Conservation (phyloP, 2,797 vertebrate genomes). For the Thalassophryne amazonica region DNA sequence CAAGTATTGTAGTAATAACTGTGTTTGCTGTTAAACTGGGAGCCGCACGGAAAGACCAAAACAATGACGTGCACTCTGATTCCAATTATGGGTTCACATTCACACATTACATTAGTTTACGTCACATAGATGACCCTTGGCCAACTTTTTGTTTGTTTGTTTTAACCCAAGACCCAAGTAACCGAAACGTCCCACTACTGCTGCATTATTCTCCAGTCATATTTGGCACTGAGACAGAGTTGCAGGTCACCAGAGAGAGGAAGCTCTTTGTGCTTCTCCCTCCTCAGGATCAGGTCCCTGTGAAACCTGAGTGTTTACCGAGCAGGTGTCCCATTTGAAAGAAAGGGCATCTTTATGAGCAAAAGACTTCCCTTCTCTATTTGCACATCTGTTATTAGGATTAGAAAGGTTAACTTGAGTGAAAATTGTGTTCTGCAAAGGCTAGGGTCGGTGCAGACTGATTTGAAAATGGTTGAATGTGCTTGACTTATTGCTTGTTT, state of each 20-base stretch:
- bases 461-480: background rate
- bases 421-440: background rate
- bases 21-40: background rate
- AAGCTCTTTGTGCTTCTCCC: slow-evolving; percentile 57
- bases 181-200: slow-evolving; percentile 13
- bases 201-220: slow-evolving; percentile 24
- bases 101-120: background rate
- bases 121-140: slow-evolving; percentile 4
- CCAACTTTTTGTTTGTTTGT: no score
- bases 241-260: slow-evolving; percentile 41
- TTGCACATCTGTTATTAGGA: slow-evolving; percentile 2
- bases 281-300: slow-evolving; percentile 55
- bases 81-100: slow-evolving; percentile 1
- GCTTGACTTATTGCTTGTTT: background rate
- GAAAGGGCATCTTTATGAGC: slow-evolving; percentile 65
- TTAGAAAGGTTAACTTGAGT: slow-evolving; percentile 16
- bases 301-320: slow-evolving; percentile 63
- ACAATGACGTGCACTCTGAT: background rate
- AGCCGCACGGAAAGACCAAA: slow-evolving; percentile 13
- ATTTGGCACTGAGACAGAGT: slow-evolving; percentile 17
- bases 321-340: slow-evolving; percentile 44
- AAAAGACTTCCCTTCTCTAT: slow-evolving; percentile 24
- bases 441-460: background rate
- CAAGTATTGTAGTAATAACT: background rate
- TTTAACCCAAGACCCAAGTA: slow-evolving; percentile 24